These are phyloP conservation scores for Strigamia transsilvanica DNA, from an alignment of 2,888 invertebrate genomes.

Conservation along the genomic window DNA sequence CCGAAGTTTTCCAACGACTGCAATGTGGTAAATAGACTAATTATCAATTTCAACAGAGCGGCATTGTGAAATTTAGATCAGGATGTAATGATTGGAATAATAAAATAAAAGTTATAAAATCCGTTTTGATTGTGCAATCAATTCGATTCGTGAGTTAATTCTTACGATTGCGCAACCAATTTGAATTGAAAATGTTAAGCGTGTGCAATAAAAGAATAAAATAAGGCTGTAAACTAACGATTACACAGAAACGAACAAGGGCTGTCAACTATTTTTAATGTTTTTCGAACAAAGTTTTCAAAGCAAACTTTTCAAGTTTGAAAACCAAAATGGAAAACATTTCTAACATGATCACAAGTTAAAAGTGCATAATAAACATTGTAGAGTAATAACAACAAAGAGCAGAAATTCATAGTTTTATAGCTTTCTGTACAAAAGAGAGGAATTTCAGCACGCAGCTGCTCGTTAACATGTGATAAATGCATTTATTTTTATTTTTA, in stretches of 20 bases:
- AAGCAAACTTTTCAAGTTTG: conserved; percentile 26
- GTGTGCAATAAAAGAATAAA: background rate
- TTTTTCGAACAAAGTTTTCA: conserved; percentile 35
- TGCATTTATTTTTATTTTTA: conserved; percentile 15
- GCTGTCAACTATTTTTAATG: conserved; percentile 25
- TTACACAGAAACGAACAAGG: background rate
- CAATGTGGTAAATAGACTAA: background rate
- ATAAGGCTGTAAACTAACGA: background rate
- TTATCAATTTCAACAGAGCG: too few relatives aligned
- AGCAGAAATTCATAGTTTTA: conserved; percentile 25
- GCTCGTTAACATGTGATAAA: conserved; percentile 31
- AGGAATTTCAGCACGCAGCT: conserved; percentile 38
- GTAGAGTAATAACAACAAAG: conserved; percentile 38
- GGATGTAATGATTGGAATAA: too few relatives aligned
- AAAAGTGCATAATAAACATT: conserved; percentile 38
- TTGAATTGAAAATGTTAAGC: background rate
- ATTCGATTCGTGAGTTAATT: too few relatives aligned
- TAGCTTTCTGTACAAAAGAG: conserved; percentile 38
- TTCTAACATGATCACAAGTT: conserved; percentile 38
- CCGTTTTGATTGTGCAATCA: too few relatives aligned
- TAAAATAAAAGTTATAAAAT: too few relatives aligned
- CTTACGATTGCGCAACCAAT: too few relatives aligned
- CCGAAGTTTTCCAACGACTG: conserved; percentile 74
- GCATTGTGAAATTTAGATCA: too few relatives aligned
- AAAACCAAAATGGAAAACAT: conserved; percentile 38